Conservation (phyloP, 35 echinoderm and acorn worm species). For the Apostichopus japonicus region DNA sequence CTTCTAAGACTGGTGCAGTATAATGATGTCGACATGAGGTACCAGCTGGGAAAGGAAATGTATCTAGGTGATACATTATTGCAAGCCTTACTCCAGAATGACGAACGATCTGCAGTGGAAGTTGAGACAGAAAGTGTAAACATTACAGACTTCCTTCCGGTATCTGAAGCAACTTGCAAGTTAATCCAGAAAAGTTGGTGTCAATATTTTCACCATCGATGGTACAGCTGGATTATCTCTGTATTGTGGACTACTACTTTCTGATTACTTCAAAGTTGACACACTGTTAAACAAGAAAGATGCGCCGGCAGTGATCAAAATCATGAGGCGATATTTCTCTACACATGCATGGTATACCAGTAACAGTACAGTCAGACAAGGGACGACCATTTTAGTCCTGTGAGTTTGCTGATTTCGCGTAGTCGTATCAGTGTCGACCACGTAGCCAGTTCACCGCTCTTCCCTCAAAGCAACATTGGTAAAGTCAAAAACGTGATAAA, state of each 20-base stretch:
- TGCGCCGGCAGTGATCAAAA: no score
- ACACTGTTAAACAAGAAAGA: background rate
- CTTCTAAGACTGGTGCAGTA: constrained; percentile 61
- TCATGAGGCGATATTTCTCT: constrained; percentile 58
- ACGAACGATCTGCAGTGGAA: no score
- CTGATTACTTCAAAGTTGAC: constrained; percentile 62
- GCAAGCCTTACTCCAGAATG: background rate
- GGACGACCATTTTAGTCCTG: constrained; percentile 71
- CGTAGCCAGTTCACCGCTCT: constrained; percentile 49
- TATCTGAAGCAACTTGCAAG: no score
- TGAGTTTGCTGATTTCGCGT: constrained; percentile 59
- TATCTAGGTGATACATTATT: constrained; percentile 29
- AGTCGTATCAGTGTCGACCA: constrained; percentile 46
- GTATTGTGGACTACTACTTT: constrained; percentile 69
- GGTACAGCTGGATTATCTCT: constrained; percentile 5
- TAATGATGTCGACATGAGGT: background rate
- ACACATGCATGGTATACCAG: constrained; percentile 51
- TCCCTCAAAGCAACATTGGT: constrained; percentile 74
- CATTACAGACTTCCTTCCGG: no score
- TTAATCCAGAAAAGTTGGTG: background rate
- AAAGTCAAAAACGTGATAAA: constrained; percentile 66
- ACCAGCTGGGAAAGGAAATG: constrained; percentile 27
- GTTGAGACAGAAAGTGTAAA: no score
- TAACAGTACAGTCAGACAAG: constrained; percentile 38
- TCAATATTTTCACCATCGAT: constrained; percentile 23